These are phyloP conservation scores for Lissonota sp. DNA, from an alignment of 2,888 invertebrate genomes.

Conservation along the genomic window DNA sequence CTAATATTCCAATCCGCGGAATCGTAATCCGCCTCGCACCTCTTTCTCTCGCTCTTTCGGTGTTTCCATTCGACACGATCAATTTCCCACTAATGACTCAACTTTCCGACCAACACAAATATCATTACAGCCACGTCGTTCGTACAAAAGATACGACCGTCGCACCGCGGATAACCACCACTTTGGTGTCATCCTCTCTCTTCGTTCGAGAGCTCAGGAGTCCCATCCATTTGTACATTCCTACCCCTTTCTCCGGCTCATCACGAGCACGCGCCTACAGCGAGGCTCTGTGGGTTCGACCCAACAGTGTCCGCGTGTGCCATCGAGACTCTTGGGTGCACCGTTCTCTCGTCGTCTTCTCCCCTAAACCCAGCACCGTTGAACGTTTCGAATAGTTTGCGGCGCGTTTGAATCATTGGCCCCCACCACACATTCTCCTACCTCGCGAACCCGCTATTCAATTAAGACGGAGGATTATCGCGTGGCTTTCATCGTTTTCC, in stretches of 20 bases:
- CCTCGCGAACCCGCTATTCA: conserved; percentile 68
- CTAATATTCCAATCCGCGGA: conserved; percentile 65
- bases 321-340: conserved; percentile 29
- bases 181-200: conserved; percentile 51
- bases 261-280: background rate
- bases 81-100: conserved; percentile 71
- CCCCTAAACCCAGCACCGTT: conserved; percentile 36
- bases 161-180: background rate
- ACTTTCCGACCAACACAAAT: conserved; percentile 65
- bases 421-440: background rate
- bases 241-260: conserved; percentile 13
- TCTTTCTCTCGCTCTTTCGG: conserved; percentile 33
- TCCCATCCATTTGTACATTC: conserved; percentile 51
- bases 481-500: conserved; percentile 65
- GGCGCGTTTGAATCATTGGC: conserved; percentile 72
- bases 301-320: background rate
- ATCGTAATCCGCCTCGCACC: conserved; percentile 57
- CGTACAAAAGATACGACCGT: background rate
- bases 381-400: conserved; percentile 59
- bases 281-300: no score
- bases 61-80: conserved; percentile 67
- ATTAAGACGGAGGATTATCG: conserved; percentile 73
- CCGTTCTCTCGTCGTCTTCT: conserved; percentile 45
- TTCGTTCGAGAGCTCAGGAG: conserved; percentile 48
- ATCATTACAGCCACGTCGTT: conserved; percentile 28